Conservation (phyloP, 2,888 invertebrate genomes). For the Amblyjoppa fuscipennis region DNA sequence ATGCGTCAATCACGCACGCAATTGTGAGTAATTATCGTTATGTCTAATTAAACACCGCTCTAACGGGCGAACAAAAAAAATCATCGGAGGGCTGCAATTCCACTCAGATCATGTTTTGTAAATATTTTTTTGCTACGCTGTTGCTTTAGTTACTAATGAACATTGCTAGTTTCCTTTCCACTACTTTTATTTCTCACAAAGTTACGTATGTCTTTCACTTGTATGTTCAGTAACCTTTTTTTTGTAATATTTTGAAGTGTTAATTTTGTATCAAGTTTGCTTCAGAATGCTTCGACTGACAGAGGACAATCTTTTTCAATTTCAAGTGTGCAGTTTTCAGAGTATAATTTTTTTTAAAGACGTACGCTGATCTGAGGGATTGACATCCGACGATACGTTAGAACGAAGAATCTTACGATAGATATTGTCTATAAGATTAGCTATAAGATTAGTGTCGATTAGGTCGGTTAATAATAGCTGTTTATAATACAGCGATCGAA, state of each 20-base stretch:
- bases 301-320: constrained; percentile 34
- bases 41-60: not conserved
- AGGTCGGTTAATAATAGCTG: not conserved
- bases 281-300: constrained; percentile 39
- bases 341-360: constrained; percentile 19
- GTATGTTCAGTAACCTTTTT: not conserved
- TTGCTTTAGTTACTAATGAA: constrained; percentile 31
- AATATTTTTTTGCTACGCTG: not conserved
- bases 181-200: constrained; percentile 14
- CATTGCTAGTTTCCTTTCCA: constrained; percentile 1
- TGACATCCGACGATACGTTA: constrained; percentile 31
- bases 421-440: not conserved
- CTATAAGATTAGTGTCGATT: not conserved
- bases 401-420: not conserved
- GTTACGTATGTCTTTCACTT: not conserved
- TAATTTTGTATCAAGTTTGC: constrained; percentile 1
- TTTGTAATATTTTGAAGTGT: not conserved
- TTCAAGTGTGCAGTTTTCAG: not conserved
- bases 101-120: constrained; percentile 14
- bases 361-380: constrained; percentile 5
- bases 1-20: too few relatives aligned
- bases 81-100: not conserved
- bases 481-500: not conserved
- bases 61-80: not conserved
- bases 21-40: not conserved